These are phyloP conservation scores for Dascillus cervinus DNA, from an alignment of 2,888 invertebrate species.

Conservation along the genomic window DNA sequence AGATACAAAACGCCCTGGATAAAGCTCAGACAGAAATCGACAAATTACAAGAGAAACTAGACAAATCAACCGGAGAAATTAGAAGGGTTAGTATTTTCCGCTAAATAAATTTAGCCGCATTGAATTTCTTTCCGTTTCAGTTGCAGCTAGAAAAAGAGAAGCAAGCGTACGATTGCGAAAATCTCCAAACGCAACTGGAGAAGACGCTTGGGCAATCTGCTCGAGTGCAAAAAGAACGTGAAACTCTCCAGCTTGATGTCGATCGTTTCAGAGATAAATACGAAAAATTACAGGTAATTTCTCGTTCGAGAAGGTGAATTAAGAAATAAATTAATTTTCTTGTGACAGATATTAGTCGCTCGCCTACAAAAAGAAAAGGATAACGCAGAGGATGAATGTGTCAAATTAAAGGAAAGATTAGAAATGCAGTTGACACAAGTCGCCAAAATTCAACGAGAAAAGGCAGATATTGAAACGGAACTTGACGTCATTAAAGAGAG, in stretches of 20 bases:
- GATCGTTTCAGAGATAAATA: slow-evolving; percentile 83
- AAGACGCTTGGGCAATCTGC: slow-evolving; percentile 82
- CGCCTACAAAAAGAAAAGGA: slow-evolving; percentile 87
- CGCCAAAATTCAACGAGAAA: slow-evolving; percentile 74
- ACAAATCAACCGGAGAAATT: slow-evolving; percentile 73
- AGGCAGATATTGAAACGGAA: slow-evolving; percentile 78
- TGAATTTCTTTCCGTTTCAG: slow-evolving; percentile 38
- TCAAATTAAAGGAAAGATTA: slow-evolving; percentile 71
- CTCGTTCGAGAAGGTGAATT: slow-evolving; percentile 4
- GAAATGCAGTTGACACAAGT: slow-evolving; percentile 77
- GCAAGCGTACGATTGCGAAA: slow-evolving; percentile 83
- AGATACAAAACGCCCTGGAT: slow-evolving; percentile 80
- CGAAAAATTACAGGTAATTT: slow-evolving; percentile 74
- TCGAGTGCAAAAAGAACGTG: slow-evolving; percentile 83
- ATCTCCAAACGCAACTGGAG: slow-evolving; percentile 83
- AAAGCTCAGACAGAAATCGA: slow-evolving; percentile 87
- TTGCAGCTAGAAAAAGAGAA: slow-evolving; percentile 88
- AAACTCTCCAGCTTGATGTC: slow-evolving; percentile 73
- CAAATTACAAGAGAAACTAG: slow-evolving; percentile 80
- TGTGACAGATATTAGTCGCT: slow-evolving; percentile 57
- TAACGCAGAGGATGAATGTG: slow-evolving; percentile 70
- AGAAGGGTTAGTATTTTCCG: slow-evolving; percentile 57
- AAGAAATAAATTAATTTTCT: slow-evolving; percentile 9
- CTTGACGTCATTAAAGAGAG: slow-evolving; percentile 79
- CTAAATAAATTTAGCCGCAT: not conserved